phyloP scores from a whole-genome alignment of 2,797 vertebrate genomes.

The Lagodon rhomboides region DNA sequence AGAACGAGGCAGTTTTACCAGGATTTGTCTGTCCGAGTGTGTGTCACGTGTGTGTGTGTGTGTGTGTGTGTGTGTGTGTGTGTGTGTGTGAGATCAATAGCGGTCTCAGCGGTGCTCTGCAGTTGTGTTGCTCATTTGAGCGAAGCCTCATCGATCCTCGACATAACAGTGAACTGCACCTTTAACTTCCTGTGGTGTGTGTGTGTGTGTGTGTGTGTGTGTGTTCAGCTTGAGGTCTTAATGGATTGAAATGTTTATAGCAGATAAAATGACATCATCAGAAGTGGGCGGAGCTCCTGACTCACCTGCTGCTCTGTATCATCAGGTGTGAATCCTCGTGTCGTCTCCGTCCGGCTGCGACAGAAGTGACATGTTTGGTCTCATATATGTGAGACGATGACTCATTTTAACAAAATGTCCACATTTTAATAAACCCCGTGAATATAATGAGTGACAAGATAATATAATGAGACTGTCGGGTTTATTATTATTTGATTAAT shows the following conservation, averaged over 20 bases:
- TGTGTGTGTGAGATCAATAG: slow-evolving; percentile 27
- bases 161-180: slow-evolving; percentile 13
- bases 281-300: background rate
- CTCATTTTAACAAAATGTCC: background rate
- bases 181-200: slow-evolving; percentile 15
- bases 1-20: background rate
- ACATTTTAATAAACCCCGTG: background rate
- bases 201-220: slow-evolving; percentile 17
- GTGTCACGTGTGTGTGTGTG: background rate
- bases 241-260: background rate
- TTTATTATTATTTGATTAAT: background rate
- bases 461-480: background rate
- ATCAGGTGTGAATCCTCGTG: background rate
- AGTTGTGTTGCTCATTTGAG: slow-evolving; percentile 45
- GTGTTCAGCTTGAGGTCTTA: background rate
- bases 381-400: background rate
- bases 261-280: background rate
- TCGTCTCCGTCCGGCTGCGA: background rate
- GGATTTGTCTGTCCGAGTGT: background rate
- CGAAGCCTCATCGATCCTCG: slow-evolving; percentile 26
- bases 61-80: slow-evolving; percentile 25
- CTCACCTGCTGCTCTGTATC: background rate
- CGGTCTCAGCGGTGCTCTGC: slow-evolving; percentile 14
- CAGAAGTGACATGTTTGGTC: background rate
- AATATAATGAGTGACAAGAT: background rate